Percentiles rank a stretch among this genome's conserved stretches.
Conservation (phyloP, 2,113 vertebrate species). For the Neotoma lepida region DNA sequence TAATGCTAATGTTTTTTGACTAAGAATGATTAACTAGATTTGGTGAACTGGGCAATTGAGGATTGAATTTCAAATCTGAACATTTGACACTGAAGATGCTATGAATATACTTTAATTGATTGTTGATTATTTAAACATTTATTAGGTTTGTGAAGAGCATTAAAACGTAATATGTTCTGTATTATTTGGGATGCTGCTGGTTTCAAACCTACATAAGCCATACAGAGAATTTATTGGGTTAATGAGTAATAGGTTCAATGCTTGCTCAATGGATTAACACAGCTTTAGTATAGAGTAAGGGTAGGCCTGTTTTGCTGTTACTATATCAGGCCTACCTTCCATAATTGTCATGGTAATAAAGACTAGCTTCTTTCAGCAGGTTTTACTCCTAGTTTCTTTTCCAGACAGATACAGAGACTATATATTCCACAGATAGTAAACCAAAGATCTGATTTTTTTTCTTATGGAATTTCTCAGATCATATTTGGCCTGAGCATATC, state of each 20-base stretch:
- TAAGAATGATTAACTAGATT: slow-evolving; percentile 64
- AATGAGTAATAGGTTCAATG: slow-evolving; percentile 32
- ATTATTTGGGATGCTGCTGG: slow-evolving; percentile 6
- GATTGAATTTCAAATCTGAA: slow-evolving; percentile 66
- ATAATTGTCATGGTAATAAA: background rate
- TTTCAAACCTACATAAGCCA: slow-evolving; percentile 40
- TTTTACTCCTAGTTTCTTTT: background rate
- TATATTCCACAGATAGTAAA: background rate
- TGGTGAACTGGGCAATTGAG: slow-evolving; percentile 45
- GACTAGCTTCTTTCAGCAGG: background rate
- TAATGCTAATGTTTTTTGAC: slow-evolving; percentile 67
- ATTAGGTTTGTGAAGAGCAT: slow-evolving; percentile 56
- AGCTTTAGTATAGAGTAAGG: slow-evolving; percentile 37
- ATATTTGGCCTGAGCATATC: background rate
- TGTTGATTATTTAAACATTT: slow-evolving; percentile 66
- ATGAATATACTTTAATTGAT: slow-evolving; percentile 57
- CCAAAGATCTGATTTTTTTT: background rate
- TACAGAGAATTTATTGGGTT: slow-evolving; percentile 18
- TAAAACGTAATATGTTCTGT: slow-evolving; percentile 31
- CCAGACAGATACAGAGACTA: background rate
- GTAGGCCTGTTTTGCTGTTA: slow-evolving; percentile 1
- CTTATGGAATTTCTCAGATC: background rate
- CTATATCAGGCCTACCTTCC: background rate
- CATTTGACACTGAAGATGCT: slow-evolving; percentile 26
- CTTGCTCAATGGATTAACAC: slow-evolving; percentile 23